Evolutionary conservation across 2,888 invertebrate species (phyloP).

Genomic region (Eupeodes latifasciatus): DNA sequence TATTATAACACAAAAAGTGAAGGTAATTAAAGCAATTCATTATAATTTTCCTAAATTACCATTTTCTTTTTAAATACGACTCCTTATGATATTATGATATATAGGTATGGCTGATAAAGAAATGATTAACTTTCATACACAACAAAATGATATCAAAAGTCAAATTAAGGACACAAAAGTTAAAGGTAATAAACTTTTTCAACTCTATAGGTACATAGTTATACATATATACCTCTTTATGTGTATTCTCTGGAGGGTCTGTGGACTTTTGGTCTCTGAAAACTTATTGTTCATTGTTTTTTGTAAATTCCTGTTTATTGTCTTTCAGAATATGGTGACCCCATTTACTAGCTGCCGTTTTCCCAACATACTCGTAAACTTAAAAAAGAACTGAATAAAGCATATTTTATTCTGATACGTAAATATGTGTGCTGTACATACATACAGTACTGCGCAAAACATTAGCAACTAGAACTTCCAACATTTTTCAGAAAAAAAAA

Average conservation of each 20-base stretch:
- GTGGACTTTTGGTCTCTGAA: neutral
- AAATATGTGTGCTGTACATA: neutral
- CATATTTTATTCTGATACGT: too few species aligned
- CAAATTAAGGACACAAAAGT: neutral
- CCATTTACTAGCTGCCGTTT: neutral
- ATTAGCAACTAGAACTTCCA: too few species aligned
- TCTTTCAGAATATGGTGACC: constrained; percentile 1
- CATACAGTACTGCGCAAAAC: too few species aligned
- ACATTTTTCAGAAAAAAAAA: too few species aligned
- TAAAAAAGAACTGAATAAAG: neutral
- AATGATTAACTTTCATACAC: neutral
- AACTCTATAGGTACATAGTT: too few species aligned
- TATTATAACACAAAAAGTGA: constrained; percentile 6
- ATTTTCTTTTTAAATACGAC: neutral
- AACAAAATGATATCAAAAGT: neutral
- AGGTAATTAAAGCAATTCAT: constrained; percentile 2
- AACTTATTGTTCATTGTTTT: neutral
- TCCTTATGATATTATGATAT: neutral
- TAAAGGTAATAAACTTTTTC: neutral
- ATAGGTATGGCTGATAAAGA: neutral
- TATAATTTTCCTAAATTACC: neutral
- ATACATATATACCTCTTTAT: too few species aligned
- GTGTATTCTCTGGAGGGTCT: too few species aligned
- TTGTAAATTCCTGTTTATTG: neutral
- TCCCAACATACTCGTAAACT: neutral